Percentiles rank a stretch among this genome's conserved stretches.
These are phyloP conservation scores for Athalia rosae DNA, from an alignment of 2,888 invertebrate species.

Conservation along the genomic window DNA sequence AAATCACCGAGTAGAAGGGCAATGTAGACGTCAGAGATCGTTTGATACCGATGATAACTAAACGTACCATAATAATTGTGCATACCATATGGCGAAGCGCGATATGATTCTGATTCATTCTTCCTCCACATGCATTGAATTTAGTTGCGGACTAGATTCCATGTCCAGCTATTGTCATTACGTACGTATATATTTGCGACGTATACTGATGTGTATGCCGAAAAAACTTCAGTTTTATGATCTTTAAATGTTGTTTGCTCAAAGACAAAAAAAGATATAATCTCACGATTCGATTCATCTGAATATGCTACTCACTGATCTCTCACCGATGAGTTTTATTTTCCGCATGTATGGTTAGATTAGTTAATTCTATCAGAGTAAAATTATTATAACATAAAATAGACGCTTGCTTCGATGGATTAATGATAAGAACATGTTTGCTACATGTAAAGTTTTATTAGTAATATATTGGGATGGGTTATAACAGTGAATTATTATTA, in stretches of 20 bases:
- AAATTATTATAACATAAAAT: slow-evolving; percentile 27
- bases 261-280: no score
- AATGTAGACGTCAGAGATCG: slow-evolving; percentile 7
- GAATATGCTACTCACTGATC: no score
- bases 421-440: slow-evolving; percentile 40
- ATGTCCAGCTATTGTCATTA: no score
- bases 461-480: slow-evolving; percentile 50
- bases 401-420: slow-evolving; percentile 36
- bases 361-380: slow-evolving; percentile 23
- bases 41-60: slow-evolving; percentile 27
- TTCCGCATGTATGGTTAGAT: background rate
- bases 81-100: slow-evolving; percentile 22
- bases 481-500: slow-evolving; percentile 51
- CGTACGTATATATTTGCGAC: no score
- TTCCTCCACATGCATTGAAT: no score
- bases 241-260: no score
- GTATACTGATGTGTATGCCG: no score
- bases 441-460: slow-evolving; percentile 40
- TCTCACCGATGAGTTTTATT: slow-evolving; percentile 1
- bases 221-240: no score
- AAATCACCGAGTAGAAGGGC: slow-evolving; percentile 4
- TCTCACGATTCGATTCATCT: no score
- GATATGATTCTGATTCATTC: background rate
- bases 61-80: slow-evolving; percentile 28
- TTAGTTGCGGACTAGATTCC: no score